phyloP scores from a whole-genome alignment of 2,113 vertebrate genomes.

The Oreochromis spilurus region DNA sequence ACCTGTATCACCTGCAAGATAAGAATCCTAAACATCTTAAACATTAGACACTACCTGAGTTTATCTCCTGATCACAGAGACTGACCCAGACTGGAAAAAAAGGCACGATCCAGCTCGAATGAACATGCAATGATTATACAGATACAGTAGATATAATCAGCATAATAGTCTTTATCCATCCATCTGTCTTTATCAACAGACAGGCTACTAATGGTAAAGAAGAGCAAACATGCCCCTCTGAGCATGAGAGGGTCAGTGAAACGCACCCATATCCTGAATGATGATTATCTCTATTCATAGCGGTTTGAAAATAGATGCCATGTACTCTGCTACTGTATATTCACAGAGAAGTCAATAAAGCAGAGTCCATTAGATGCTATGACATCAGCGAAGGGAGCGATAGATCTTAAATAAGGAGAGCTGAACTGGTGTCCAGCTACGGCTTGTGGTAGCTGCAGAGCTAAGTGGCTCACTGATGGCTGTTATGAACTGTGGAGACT shows the following conservation, averaged over 20 bases:
- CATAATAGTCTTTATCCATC: not conserved
- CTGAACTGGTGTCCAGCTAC: not conserved
- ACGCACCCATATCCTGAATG: slow-evolving; percentile 10
- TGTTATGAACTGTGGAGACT: slow-evolving; percentile 15
- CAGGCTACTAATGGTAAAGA: not conserved
- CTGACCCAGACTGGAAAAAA: not conserved
- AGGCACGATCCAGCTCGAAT: not conserved
- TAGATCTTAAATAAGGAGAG: slow-evolving; percentile 29
- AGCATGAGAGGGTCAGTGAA: not conserved
- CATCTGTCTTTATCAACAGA: not conserved
- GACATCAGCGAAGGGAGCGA: not conserved
- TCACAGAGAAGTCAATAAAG: slow-evolving; percentile 45
- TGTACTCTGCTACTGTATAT: slow-evolving; percentile 28
- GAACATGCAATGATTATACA: slow-evolving; percentile 7
- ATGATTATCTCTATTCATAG: slow-evolving; percentile 24
- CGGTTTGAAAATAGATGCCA: slow-evolving; percentile 27
- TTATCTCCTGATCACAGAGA: slow-evolving; percentile 1
- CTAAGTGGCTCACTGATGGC: slow-evolving; percentile 45
- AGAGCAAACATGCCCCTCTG: not conserved
- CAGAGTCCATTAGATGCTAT: slow-evolving; percentile 46
- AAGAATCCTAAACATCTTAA: not conserved
- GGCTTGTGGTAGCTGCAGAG: not conserved
- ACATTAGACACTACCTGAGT: not conserved
- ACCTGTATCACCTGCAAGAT: not conserved
- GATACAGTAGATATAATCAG: slow-evolving; percentile 8